Evolutionary conservation across 1,140 invertebrate species (phyloP), one percentile per base, ranked within the genome.

Genomic region (Drosophila ohnishii): DNA sequence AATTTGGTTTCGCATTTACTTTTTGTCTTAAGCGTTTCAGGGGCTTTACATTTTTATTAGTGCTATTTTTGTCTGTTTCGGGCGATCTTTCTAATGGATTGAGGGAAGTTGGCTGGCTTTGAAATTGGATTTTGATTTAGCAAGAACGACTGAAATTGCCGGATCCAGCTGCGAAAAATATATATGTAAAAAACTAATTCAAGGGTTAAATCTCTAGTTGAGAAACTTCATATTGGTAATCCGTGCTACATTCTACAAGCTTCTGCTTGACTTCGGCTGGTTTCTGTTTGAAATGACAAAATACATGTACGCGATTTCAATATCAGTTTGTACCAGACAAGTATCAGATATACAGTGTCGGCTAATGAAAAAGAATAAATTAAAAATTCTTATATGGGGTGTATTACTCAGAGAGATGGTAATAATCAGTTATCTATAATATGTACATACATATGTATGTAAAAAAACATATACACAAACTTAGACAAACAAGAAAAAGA

Each of bases 31-130:
- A 30, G 34, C 55, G 58, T 75, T 75, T 55, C 37, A 67, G 48
- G 62, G 75, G 70, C 58, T 77, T 70, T 59, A 77, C 39, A 78
- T 71, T 71, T 75, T 51, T 39, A 59, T 74, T 45, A 48, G 55
- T 40, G 25, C 40, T 76, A 37, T 48, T 42, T 67, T 45, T 16
- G 72, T 39, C 39, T 76, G 44, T 58, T 53, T 50, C 40, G 11
- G 65, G 58, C 16, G 50, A 48, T 63, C 25, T 34, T 51, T 48
- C 82, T 76, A 76, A 82, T 86, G 81, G 66, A 69, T 65, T 86
- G 71, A 69, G 34, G 30, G 47, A 30, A 32, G 40, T 50, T 39
- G 45, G 34, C 74, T 48, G 50, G 75, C 40, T 74, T 69, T 50
- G 25, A 66, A 56, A 57, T 53, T 28, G n/a, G 45, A 35, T 19